These are phyloP conservation scores for Dicranocentrus wangi DNA, from an alignment of 2,888 invertebrate species.

Conservation along the genomic window DNA sequence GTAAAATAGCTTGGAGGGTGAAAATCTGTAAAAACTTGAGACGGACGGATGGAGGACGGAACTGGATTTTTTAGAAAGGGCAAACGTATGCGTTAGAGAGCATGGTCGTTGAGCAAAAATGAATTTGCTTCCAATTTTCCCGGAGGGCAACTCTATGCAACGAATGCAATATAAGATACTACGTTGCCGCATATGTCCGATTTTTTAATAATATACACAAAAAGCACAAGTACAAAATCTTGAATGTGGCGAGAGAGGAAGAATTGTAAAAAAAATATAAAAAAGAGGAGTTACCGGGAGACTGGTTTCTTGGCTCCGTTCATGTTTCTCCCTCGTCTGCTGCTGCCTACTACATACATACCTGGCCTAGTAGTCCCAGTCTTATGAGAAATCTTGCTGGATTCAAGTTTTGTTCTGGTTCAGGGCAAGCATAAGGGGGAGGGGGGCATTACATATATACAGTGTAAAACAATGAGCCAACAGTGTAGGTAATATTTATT, in stretches of 20 bases:
- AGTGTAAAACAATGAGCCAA: neutral
- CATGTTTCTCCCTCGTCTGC: conserved; percentile 43
- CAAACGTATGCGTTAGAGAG: no score
- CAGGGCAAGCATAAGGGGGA: conserved; percentile 31
- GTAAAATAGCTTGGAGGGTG: conserved; percentile 53
- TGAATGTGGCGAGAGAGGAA: conserved; percentile 3
- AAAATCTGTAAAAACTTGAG: conserved; percentile 32
- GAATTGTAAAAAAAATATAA: conserved; percentile 15
- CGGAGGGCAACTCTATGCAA: conserved; percentile 45
- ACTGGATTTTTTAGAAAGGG: conserved; percentile 48
- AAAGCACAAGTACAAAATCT: neutral
- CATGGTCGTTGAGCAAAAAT: conserved; percentile 29
- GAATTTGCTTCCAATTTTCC: conserved; percentile 19
- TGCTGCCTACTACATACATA: conserved; percentile 25
- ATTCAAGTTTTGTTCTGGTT: conserved; percentile 58
- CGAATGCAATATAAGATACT: conserved; percentile 21
- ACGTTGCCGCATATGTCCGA: neutral
- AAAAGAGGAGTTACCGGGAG: conserved; percentile 64
- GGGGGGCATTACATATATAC: neutral
- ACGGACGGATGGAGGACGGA: conserved; percentile 43
- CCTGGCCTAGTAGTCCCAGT: conserved; percentile 22
- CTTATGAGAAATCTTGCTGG: conserved; percentile 20
- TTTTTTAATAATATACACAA: neutral
- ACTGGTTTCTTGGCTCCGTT: conserved; percentile 65
- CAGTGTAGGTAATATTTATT: conserved; percentile 47